Base-by-base conservation (phyloP, 2,113 vertebrate genomes). In the Daphoenositta chrysoptera region DNA sequence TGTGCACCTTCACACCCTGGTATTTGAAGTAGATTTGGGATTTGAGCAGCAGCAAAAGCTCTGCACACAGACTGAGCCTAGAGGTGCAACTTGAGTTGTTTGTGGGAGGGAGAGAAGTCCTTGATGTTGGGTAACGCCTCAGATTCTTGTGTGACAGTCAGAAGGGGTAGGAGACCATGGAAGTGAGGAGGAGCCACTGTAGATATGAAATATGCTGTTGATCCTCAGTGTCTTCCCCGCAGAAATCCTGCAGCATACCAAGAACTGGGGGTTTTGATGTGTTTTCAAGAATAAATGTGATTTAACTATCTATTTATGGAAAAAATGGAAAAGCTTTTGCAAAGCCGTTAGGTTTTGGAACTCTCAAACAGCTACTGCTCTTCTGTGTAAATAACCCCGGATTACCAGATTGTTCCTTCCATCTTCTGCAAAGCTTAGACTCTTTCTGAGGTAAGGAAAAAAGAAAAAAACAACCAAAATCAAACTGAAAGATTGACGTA, bases 381-480 rank as follows among this genome's bases (percentile, higher is more conserved):
- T 87, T 84, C 75, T 68, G 0, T 40, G 27, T 83, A 54, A 97
- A 68, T 51, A 79, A 61, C 19, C 31, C 31, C 35, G 45, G 37
- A 50, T 86, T 37, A 83, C 45, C 30, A 80, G 30, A 28, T 47
- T 54, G 77, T 63, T 93, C 39, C 51, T 90, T 94, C 82, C 39
- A 31, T 81, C 27, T 86, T 85, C 35, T 93, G 73, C 48, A 63
- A 63, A 88, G 50, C 35, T 77, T 60, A 79, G 22, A 22, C 18
- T 66, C 28, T 4, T 77, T 70, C 11, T 77, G 78, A 87, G 70
- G 48, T 45, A 93, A 83, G 27, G 9, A 35, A 44, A 1, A 3
- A 42, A 50, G 42, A 53, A 51, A 12, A 71, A 9, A 7, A 4
- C 15, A 27, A 26, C 1, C 1, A 18, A 19, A 24, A 18, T 15